These are phyloP conservation scores for Homalodisca vitripennis DNA, from an alignment of 1,140 invertebrate species.

Conservation along the genomic window DNA sequence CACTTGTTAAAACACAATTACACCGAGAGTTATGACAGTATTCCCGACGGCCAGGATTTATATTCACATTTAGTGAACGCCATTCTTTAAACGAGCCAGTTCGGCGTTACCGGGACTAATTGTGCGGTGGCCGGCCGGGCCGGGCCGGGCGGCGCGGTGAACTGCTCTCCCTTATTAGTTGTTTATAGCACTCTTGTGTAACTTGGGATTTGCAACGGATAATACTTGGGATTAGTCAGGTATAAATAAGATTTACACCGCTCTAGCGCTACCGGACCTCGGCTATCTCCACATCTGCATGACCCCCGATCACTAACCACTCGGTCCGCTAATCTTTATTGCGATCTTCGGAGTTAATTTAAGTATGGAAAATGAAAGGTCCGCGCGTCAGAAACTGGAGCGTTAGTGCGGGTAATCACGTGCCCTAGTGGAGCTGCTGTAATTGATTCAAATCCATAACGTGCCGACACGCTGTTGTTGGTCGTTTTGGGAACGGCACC, in stretches of 20 bases:
- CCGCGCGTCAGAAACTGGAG: conserved; percentile 11
- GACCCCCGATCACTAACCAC: conserved; percentile 8
- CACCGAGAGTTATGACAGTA: neutral
- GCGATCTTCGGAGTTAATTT: conserved; percentile 24
- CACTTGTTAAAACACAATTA: neutral
- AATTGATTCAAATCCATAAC: conserved; percentile 19
- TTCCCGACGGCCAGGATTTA: neutral
- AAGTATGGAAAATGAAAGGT: conserved; percentile 24
- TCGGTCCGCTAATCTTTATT: conserved; percentile 20
- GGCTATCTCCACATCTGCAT: neutral
- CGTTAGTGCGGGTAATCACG: neutral
- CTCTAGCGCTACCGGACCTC: conserved; percentile 9
- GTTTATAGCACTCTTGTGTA: conserved; percentile 14
- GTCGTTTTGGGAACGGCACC: too few relatives aligned
- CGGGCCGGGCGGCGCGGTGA: neutral
- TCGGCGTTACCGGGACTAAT: neutral
- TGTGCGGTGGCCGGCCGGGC: neutral
- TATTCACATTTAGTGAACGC: neutral
- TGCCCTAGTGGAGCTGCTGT: neutral
- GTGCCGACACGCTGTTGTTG: too few relatives aligned
- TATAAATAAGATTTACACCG: conserved; percentile 23
- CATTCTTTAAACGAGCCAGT: neutral
- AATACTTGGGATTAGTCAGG: conserved; percentile 24
- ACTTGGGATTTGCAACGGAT: conserved; percentile 25
- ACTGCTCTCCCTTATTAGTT: conserved; percentile 13